Conservation (phyloP, 2,888 invertebrate genomes). For the Trichopria drosophilae region DNA sequence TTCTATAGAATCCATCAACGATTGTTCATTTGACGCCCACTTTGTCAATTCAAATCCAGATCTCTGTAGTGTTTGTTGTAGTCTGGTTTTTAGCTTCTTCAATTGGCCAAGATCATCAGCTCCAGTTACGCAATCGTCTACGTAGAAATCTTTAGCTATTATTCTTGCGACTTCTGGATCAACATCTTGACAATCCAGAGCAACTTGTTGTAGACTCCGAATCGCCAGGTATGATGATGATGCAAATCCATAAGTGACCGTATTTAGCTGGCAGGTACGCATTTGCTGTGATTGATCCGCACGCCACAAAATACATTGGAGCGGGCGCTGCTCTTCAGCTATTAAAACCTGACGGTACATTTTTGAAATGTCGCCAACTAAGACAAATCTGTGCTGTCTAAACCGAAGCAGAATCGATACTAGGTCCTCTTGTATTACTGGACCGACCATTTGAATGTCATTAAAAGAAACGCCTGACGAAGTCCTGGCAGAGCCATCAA, state of each 20-base stretch:
- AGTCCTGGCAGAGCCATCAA: no score
- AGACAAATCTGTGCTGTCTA: conserved; percentile 24
- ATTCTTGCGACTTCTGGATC: neutral
- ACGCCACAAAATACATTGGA: conserved; percentile 39
- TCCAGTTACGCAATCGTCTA: neutral
- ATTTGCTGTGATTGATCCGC: neutral
- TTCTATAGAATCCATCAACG: no score
- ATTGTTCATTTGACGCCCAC: conserved; percentile 16
- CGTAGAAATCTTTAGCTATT: conserved; percentile 1
- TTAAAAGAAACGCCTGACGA: no score
- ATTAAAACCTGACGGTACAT: conserved; percentile 23
- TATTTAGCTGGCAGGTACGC: conserved; percentile 5
- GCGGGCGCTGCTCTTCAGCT: conserved; percentile 20
- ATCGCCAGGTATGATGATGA: no score
- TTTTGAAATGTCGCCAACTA: conserved; percentile 39
- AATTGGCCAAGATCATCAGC: conserved; percentile 1
- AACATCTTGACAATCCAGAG: neutral
- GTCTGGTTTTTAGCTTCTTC: neutral
- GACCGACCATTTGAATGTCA: no score
- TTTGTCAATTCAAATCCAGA: conserved; percentile 15
- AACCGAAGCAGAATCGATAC: no score
- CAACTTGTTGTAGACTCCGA: no score
- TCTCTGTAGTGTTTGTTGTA: neutral
- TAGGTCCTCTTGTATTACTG: no score
- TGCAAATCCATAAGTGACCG: no score